phyloP scores from a whole-genome alignment of 1,140 invertebrate species.

The Littorina saxatilis region DNA sequence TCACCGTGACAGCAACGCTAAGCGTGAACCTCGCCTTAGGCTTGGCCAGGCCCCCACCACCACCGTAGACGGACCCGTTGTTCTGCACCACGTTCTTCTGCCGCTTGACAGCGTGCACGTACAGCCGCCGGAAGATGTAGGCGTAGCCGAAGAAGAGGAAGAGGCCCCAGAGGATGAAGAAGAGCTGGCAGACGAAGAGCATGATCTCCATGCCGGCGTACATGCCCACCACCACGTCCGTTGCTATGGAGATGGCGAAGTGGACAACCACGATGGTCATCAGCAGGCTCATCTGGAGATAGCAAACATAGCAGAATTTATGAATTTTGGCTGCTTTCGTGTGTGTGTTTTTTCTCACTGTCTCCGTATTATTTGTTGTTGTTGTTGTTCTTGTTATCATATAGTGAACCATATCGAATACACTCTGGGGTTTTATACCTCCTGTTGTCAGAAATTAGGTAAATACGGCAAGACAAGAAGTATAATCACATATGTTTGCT shows the following conservation, averaged over 20 bases:
- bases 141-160: conserved; percentile 89
- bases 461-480: too few species aligned
- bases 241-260: conserved; percentile 84
- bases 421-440: too few species aligned
- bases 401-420: too few species aligned
- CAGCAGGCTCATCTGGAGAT: conserved; percentile 76
- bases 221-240: conserved; percentile 83
- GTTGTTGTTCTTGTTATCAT: background rate
- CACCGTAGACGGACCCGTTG: background rate
- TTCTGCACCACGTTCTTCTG: conserved; percentile 51
- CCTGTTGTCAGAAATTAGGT: too few species aligned
- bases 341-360: background rate
- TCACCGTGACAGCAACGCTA: conserved; percentile 47
- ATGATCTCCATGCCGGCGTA: conserved; percentile 50
- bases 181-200: conserved; percentile 72
- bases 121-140: conserved; percentile 83
- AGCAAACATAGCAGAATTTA: background rate
- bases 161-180: conserved; percentile 85
- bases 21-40: conserved; percentile 66
- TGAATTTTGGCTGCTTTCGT: background rate
- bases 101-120: conserved; percentile 74
- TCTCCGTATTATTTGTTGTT: background rate
- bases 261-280: conserved; percentile 86
- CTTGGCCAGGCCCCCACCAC: conserved; percentile 47
- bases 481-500: too few species aligned